Conservation (phyloP, 1,140 invertebrate genomes). For the Drosophila burlai region DNA sequence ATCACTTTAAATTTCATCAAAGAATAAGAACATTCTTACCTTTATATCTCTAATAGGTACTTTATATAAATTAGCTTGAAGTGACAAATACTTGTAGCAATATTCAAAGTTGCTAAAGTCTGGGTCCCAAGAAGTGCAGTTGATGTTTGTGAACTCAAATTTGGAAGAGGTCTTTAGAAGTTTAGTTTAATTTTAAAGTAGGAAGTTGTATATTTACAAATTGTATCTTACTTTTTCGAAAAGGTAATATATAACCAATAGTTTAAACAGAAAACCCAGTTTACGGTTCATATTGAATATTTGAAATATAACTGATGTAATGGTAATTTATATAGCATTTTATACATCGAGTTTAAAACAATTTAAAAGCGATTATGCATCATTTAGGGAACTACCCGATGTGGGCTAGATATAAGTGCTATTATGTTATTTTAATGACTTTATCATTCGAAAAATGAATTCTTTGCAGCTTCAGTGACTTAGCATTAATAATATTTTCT, state of each 20-base stretch:
- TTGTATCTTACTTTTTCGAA: not conserved
- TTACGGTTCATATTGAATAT: not conserved
- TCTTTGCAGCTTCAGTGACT: too few relatives aligned
- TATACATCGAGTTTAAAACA: not conserved
- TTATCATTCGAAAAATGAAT: not conserved
- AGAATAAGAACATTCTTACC: not conserved
- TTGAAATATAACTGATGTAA: not conserved
- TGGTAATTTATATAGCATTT: too few relatives aligned
- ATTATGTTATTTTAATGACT: not conserved
- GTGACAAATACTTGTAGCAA: not conserved
- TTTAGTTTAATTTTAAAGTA: not conserved
- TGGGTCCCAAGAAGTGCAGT: not conserved
- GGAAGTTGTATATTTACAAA: not conserved
- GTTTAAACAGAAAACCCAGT: not conserved
- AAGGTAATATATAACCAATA: not conserved
- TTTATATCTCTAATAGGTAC: not conserved
- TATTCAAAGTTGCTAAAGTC: not conserved
- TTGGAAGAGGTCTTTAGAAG: not conserved
- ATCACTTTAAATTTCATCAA: not conserved
- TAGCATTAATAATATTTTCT: too few relatives aligned
- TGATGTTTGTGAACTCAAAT: constrained; percentile 1
- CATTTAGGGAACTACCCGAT: not conserved
- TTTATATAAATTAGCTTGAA: constrained; percentile 1
- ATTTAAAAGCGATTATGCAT: not conserved
- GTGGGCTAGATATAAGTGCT: too few relatives aligned